phyloP scores from a whole-genome alignment of 2,797 vertebrate genomes.

The Coccyzus lansbergi region DNA sequence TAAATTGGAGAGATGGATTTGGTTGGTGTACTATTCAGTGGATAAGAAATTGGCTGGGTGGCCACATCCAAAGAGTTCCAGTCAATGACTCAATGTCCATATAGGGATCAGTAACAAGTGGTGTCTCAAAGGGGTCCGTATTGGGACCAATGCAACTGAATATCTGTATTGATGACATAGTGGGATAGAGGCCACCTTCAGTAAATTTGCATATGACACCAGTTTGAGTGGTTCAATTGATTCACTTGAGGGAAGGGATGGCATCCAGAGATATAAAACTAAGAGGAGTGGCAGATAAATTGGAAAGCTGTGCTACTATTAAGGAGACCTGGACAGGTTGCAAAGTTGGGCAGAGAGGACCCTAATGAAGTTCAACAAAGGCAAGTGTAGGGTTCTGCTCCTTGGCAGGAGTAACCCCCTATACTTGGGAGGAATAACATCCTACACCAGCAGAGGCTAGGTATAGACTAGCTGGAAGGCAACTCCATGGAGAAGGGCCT shows the following conservation, averaged over 20 bases:
- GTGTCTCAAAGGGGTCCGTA: not conserved
- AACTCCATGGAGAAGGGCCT: too few relatives aligned
- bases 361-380: too few relatives aligned
- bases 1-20: not conserved
- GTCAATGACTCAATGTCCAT: not conserved
- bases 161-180: not conserved
- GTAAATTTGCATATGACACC: not conserved
- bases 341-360: too few relatives aligned
- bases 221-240: not conserved
- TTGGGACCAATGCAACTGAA: not conserved
- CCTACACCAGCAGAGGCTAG: too few relatives aligned
- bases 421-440: too few relatives aligned
- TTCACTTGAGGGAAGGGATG: not conserved
- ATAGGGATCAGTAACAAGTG: not conserved
- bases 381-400: too few relatives aligned
- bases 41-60: not conserved
- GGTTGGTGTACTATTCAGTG: not conserved
- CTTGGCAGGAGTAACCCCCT: too few relatives aligned
- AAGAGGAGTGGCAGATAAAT: too few relatives aligned
- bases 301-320: too few relatives aligned
- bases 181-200: not conserved
- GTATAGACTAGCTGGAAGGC: too few relatives aligned
- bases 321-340: not conserved
- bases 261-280: not conserved
- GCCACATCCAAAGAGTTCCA: too few relatives aligned